These are phyloP conservation scores for Eulimnadia texana DNA, from an alignment of 1,140 invertebrate species.

Conservation along the genomic window DNA sequence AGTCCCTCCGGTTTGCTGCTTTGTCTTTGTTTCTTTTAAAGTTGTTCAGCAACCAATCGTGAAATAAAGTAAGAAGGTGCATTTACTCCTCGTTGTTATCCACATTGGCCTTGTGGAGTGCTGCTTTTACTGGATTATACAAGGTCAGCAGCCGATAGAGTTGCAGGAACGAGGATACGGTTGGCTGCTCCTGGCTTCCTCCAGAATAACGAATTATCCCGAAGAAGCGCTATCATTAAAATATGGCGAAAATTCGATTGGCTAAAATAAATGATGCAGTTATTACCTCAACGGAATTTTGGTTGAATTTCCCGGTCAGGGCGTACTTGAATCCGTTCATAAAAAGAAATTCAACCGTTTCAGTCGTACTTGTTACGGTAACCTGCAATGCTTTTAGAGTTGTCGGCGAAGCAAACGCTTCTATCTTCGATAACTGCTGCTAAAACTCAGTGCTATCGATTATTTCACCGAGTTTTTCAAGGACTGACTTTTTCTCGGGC, in stretches of 20 bases:
- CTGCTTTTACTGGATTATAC: neutral
- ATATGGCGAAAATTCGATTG: neutral
- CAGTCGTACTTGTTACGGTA: neutral
- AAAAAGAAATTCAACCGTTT: neutral
- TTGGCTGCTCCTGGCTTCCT: neutral
- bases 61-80: neutral
- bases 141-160: neutral
- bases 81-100: neutral
- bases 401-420: neutral
- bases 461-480: neutral
- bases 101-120: neutral
- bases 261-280: neutral
- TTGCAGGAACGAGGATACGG: neutral
- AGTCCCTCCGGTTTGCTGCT: neutral
- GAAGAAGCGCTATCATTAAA: neutral
- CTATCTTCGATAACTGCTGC: too few species aligned
- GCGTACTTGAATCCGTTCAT: neutral
- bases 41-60: neutral
- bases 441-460: neutral
- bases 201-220: neutral
- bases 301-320: constrained; percentile 1
- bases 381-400: neutral
- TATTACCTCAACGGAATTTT: constrained; percentile 3
- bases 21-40: neutral
- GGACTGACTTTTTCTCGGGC: neutral